Base-by-base conservation (phyloP, 2,888 invertebrate genomes). In the Malthinus flaveolus region DNA sequence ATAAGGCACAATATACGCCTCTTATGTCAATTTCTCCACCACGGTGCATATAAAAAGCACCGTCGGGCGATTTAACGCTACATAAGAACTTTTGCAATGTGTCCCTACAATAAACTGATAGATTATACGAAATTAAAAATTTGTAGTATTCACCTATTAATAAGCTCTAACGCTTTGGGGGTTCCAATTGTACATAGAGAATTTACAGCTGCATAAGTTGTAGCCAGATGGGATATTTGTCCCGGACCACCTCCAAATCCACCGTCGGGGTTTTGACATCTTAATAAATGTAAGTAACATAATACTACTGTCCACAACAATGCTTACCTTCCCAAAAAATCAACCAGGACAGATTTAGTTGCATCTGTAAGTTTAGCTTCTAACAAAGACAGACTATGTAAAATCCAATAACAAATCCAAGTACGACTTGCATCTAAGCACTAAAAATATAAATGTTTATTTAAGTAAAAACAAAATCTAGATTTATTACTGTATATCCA, bases 391-490 rank as follows among this genome's bases (percentile, higher is more conserved):
- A 98, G 81, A 4, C 94, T 87, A 80, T 99, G 96, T 33, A 97
- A 78, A 62, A 93, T 94, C 99, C 99, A 99, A 76, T 97, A 99
- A 71, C 95, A 89, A 61, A 98, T 82, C 99, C 99, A 99, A 6
- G 98, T 89, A 69, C 97, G 86, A 77, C 97, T 97, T 7, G 95
- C 91, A 83, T 99, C 98, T 65, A 99, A 81, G 73, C 87, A 87
- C 86, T 87, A 64, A 37, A 73, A 73, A 64, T 58, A 15, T 23
- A 10, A 15, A 48, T 51, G 34, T 11, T 10, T 9, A 32, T 32
- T 32, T 31, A 52, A 7, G n/a, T n/a, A 42, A 11, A 42, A 42
- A 34, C 3, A 36, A 53, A 32, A 31, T 2, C 23, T 23, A 13
- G 4, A 15, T 33, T 13, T 15, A 32, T 34, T 63, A 73, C 73